Conservation (phyloP, 2,113 vertebrate species). For the Australoheros scitulus region DNA sequence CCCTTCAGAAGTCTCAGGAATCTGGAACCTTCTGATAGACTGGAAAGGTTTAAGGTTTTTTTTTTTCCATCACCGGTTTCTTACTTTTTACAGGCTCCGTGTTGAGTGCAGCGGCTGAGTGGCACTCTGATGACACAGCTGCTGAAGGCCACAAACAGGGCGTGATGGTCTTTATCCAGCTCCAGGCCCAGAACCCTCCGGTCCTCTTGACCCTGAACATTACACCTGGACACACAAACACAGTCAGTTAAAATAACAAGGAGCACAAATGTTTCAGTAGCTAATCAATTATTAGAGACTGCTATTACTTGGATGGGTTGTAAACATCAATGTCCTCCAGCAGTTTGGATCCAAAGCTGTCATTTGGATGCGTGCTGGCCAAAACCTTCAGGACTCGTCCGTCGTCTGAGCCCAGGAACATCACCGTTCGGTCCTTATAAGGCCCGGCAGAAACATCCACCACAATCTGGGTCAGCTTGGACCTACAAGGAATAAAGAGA, state of each 20-base stretch:
- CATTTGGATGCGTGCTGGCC: constrained; percentile 55
- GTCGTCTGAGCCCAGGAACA: constrained; percentile 89
- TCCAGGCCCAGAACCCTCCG: constrained; percentile 82
- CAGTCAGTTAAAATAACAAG: background rate
- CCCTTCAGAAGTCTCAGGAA: too few species aligned
- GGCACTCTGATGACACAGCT: constrained; percentile 85
- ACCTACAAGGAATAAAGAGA: constrained; percentile 64
- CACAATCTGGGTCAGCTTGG: constrained; percentile 85
- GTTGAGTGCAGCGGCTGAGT: constrained; percentile 82
- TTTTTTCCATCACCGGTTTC: constrained; percentile 2
- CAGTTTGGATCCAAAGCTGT: constrained; percentile 69
- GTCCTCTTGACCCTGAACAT: constrained; percentile 76
- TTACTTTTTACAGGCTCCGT: constrained; percentile 81
- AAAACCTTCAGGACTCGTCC: constrained; percentile 89
- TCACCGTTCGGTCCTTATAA: constrained; percentile 80
- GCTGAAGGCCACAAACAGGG: constrained; percentile 86
- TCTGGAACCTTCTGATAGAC: too few species aligned
- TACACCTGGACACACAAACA: constrained; percentile 76
- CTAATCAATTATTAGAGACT: background rate
- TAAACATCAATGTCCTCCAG: constrained; percentile 89
- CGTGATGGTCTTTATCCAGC: constrained; percentile 84
- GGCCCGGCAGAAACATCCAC: constrained; percentile 86
- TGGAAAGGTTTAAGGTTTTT: too few species aligned
- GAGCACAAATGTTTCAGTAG: fast-evolving
- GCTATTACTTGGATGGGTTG: constrained; percentile 70